Base-by-base conservation (phyloP, 2,113 vertebrate species). In the Vimba vimba region DNA sequence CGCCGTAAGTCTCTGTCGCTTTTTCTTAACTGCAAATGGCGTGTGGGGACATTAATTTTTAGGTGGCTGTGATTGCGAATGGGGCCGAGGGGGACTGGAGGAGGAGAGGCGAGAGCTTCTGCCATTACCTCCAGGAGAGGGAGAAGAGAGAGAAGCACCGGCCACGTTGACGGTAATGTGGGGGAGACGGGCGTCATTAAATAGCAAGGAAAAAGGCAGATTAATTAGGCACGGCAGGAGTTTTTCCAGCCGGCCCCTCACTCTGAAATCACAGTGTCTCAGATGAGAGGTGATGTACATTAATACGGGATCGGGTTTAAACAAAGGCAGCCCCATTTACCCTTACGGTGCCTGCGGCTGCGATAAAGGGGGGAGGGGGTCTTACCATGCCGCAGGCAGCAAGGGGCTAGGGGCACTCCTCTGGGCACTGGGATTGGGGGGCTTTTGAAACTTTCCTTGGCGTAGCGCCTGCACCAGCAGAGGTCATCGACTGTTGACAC, bases 1-100 rank as follows among this genome's bases (percentile, higher is more conserved):
- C 86, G 90, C 90, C 89, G 91, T 79, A 89, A 94, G 92, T 94
- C 93, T 93, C 91, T 93, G 93, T 94, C 93, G 90, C 93, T 92
- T 93, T 95, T 93, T 88, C 92, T 93, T 94, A 95, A 95, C 94
- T 94, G 94, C 93, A 93, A 95, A 95, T 93, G 93, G 94, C 89
- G 92, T 89, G n/a, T 17, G 5, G 94, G 94, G 92, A 94, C 94
- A 93, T 95, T 94, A 93, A 94, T 92, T 95, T 95, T 95, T 93
- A 95, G 94, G 89, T 89, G 91, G 91, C 93, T 89, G 92, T 87
- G 89, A 92, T 94, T 93, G 91, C 90, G 85, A 86, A 88, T 84
- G 89, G 86, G 90, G 92, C 90, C 91, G 81, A 84, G 85, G 89
- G 93, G 86, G 86, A 91, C 83, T 10, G 27, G 21, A 78, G 87